Percentiles rank a stretch among this genome's conserved stretches.
Evolutionary conservation across 2,888 invertebrate genomes (phyloP).

Genomic region (Caenorhabditis panamensis): DNA sequence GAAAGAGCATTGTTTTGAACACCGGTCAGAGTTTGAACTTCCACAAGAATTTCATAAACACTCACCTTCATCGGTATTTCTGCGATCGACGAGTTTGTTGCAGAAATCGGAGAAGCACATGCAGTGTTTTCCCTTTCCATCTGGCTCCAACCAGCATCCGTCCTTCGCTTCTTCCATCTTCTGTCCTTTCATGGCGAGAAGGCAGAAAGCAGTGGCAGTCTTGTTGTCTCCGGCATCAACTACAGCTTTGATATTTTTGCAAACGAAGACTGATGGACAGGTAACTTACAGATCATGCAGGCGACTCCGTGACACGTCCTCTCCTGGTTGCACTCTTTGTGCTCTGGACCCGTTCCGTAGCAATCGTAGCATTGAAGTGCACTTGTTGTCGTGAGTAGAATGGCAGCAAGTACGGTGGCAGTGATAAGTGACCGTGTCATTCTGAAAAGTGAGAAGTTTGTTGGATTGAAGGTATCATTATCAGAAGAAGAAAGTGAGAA

Average conservation of each 20-base stretch:
- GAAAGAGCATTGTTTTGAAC: too few relatives aligned
- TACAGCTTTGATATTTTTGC: constrained; percentile 53
- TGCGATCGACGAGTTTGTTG: constrained; percentile 72
- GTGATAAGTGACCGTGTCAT: constrained; percentile 41
- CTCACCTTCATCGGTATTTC: constrained; percentile 59
- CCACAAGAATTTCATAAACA: constrained; percentile 5
- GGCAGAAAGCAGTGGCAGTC: constrained; percentile 75
- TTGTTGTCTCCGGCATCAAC: constrained; percentile 74
- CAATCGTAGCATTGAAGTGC: constrained; percentile 74
- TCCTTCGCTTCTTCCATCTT: constrained; percentile 64
- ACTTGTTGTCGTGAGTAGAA: not conserved
- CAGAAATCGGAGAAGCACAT: constrained; percentile 76
- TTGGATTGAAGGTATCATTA: not conserved
- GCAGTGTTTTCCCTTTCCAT: constrained; percentile 76
- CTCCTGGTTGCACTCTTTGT: constrained; percentile 71
- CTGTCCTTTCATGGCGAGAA: constrained; percentile 68
- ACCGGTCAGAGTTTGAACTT: too few relatives aligned
- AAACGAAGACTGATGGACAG: not conserved
- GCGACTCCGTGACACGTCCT: constrained; percentile 75
- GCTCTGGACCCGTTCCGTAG: constrained; percentile 72
- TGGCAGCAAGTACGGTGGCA: constrained; percentile 16
- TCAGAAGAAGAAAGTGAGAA: not conserved
- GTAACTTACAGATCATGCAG: constrained; percentile 74
- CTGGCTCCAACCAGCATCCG: constrained; percentile 78
- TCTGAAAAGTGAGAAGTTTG: not conserved